Evolutionary conservation across 53 echinoderm and acorn worm species (phyloP).

Genomic region (Paelopatides confundens): DNA sequence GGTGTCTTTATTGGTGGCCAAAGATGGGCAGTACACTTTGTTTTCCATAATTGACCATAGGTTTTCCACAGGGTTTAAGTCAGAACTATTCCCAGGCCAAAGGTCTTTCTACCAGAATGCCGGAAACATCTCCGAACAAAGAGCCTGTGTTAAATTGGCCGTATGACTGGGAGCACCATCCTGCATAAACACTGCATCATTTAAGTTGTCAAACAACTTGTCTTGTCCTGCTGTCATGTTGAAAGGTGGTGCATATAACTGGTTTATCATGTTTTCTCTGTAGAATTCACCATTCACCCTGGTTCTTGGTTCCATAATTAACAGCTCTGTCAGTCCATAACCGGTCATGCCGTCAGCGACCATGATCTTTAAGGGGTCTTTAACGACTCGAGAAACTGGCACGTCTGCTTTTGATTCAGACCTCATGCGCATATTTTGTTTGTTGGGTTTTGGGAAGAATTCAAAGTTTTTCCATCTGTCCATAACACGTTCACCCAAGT

Average conservation of each 20-base stretch:
- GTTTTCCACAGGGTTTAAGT: slow-evolving; percentile 50
- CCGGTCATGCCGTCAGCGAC: slow-evolving; percentile 46
- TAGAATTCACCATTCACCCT: slow-evolving; percentile 54
- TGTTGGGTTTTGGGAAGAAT: slow-evolving; percentile 29
- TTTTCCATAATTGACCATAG: slow-evolving; percentile 47
- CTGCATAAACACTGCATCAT: slow-evolving; percentile 25
- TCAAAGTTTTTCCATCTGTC: slow-evolving; percentile 29
- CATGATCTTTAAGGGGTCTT: slow-evolving; percentile 50
- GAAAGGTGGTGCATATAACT: slow-evolving; percentile 52
- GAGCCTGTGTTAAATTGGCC: slow-evolving; percentile 11
- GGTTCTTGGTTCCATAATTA: slow-evolving; percentile 52
- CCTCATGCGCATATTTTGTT: slow-evolving; percentile 39
- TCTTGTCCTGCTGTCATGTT: slow-evolving; percentile 33
- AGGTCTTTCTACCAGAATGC: slow-evolving; percentile 26
- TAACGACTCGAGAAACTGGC: slow-evolving; percentile 35
- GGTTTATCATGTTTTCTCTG: slow-evolving; percentile 49
- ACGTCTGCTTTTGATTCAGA: slow-evolving; percentile 11
- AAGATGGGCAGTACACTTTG: slow-evolving; percentile 46
- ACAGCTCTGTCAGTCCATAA: slow-evolving; percentile 44
- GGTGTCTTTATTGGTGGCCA: slow-evolving; percentile 41
- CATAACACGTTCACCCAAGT: slow-evolving; percentile 16
- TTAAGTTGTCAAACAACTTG: slow-evolving; percentile 33
- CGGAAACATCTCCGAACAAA: slow-evolving; percentile 15
- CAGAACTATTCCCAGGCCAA: slow-evolving; percentile 48
- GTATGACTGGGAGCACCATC: slow-evolving; percentile 41